These are phyloP conservation scores for Mola mola DNA, from an alignment of 2,113 vertebrate genomes.

Conservation along the genomic window DNA sequence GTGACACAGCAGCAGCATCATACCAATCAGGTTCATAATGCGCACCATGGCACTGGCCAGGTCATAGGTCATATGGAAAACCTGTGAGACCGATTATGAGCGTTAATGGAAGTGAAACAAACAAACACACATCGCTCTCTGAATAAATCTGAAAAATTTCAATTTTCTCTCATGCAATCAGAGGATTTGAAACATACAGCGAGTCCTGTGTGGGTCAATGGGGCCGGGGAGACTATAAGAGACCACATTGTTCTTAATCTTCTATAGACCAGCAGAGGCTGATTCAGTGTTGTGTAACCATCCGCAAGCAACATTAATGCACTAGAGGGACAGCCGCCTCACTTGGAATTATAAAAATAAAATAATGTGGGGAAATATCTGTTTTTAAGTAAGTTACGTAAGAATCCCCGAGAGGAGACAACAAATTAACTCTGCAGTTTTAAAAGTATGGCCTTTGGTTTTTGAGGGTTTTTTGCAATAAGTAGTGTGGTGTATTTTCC, in stretches of 20 bases:
- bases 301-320: slow-evolving; percentile 59
- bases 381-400: slow-evolving; percentile 25
- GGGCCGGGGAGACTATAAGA: slow-evolving; percentile 33
- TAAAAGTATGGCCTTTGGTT: neutral
- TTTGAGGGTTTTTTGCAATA: neutral
- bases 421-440: slow-evolving; percentile 11
- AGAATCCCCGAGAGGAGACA: neutral
- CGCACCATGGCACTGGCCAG: slow-evolving; percentile 96
- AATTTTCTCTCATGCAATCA: slow-evolving; percentile 40
- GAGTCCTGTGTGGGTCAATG: slow-evolving; percentile 31
- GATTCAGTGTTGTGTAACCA: slow-evolving; percentile 50
- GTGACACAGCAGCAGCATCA: slow-evolving; percentile 99
- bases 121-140: neutral
- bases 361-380: slow-evolving; percentile 37
- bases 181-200: slow-evolving; percentile 55
- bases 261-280: slow-evolving; percentile 48
- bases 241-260: slow-evolving; percentile 69
- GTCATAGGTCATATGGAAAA: slow-evolving; percentile 99
- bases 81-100: slow-evolving; percentile 78
- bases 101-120: slow-evolving; percentile 43
- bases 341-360: slow-evolving; percentile 46
- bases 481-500: neutral
- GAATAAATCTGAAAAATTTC: slow-evolving; percentile 28
- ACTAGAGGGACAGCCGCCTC: slow-evolving; percentile 34
- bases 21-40: slow-evolving; percentile 96